These are phyloP conservation scores for Cryptocephalus primarius DNA, from an alignment of 2,888 invertebrate species.

Conservation along the genomic window DNA sequence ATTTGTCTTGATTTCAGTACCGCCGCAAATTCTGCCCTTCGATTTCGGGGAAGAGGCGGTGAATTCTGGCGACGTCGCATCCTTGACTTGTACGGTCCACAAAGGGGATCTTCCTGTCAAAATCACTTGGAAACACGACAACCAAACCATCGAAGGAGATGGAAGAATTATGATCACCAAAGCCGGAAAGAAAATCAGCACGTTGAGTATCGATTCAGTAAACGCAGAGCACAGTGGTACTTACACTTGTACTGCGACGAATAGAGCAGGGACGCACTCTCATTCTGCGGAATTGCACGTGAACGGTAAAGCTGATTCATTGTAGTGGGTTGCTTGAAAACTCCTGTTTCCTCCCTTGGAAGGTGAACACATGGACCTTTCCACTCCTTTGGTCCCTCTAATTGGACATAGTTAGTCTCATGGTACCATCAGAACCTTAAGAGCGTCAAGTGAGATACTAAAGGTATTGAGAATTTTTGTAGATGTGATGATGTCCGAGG, in stretches of 20 bases:
- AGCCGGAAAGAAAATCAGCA: conserved; percentile 44
- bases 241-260: conserved; percentile 65
- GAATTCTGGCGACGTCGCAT: conserved; percentile 59
- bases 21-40: conserved; percentile 46
- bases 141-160: conserved; percentile 30
- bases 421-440: no score
- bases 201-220: conserved; percentile 54
- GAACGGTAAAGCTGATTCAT: no score
- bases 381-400: no score
- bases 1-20: no score
- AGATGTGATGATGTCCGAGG: no score
- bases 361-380: no score
- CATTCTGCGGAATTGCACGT: conserved; percentile 48
- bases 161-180: conserved; percentile 38
- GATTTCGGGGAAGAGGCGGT: conserved; percentile 44
- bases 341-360: no score
- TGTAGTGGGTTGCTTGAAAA: no score
- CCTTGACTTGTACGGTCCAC: conserved; percentile 54
- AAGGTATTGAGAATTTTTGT: no score
- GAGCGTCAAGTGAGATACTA: no score
- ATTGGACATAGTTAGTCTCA: no score
- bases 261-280: conserved; percentile 53
- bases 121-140: conserved; percentile 51
- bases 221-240: conserved; percentile 57
- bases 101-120: conserved; percentile 61